Evolutionary conservation across 1,140 invertebrate genomes (phyloP).

Genomic region (Lepidostoma basale): DNA sequence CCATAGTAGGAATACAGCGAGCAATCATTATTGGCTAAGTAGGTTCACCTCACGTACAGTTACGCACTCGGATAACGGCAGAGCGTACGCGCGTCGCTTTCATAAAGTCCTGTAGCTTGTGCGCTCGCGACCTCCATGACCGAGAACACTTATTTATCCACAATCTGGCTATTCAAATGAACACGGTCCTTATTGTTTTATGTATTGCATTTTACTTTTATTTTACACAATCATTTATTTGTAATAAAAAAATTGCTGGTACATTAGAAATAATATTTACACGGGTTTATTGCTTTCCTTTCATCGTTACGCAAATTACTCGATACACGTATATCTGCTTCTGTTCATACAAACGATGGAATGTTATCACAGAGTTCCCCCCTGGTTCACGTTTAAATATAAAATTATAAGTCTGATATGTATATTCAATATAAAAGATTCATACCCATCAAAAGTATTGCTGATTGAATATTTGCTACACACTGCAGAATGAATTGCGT

Average conservation of each 20-base stretch:
- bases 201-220: background rate
- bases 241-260: no score
- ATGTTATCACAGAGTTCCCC: conserved; percentile 22
- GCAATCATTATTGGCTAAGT: conserved; percentile 17
- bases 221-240: background rate
- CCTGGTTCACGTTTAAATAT: background rate
- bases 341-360: conserved; percentile 17
- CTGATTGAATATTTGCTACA: no score
- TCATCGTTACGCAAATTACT: background rate
- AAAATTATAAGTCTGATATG: conserved; percentile 15
- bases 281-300: conserved; percentile 20
- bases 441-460: no score
- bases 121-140: no score
- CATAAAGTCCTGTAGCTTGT: background rate
- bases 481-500: no score
- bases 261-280: conserved; percentile 18
- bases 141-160: no score
- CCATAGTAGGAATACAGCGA: conserved; percentile 1
- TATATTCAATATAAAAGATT: conserved; percentile 21
- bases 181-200: conserved; percentile 25
- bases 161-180: conserved; percentile 27
- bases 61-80: no score
- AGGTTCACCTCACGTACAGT: conserved; percentile 26
- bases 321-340: background rate
- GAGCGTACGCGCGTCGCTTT: no score